phyloP scores from a whole-genome alignment of 2,113 vertebrate species.

The Bagarius yarrelli region DNA sequence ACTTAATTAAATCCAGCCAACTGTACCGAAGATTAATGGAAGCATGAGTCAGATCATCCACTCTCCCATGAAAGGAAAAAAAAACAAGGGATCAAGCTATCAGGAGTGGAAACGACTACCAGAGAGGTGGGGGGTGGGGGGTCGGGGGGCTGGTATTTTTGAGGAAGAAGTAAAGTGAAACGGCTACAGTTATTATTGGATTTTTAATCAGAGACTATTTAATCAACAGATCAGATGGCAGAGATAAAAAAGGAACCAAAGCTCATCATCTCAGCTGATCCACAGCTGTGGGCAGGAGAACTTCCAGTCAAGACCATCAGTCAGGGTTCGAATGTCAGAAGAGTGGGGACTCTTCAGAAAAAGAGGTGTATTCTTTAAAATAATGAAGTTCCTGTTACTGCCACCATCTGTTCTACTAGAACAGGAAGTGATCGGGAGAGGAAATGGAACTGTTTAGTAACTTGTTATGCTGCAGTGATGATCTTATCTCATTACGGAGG shows the following conservation, averaged over 20 bases:
- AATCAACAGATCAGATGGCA: not conserved
- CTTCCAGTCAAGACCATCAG: not conserved
- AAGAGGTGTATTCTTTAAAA: not conserved
- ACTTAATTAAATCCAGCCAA: conserved; percentile 45
- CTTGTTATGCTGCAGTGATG: too few species aligned
- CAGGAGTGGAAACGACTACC: not conserved
- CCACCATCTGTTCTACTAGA: not conserved
- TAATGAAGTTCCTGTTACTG: not conserved
- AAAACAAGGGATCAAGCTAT: not conserved
- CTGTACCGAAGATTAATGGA: conserved; percentile 34
- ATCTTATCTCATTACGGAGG: too few species aligned
- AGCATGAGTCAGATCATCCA: conserved; percentile 33
- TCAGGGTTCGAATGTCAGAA: not conserved
- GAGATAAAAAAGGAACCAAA: not conserved
- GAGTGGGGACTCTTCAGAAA: not conserved
- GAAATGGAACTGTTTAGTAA: too few species aligned
- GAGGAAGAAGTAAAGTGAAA: not conserved
- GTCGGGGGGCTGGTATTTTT: not conserved
- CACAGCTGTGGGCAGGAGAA: not conserved
- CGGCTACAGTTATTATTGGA: not conserved
- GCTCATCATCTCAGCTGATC: not conserved
- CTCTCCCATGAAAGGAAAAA: not conserved
- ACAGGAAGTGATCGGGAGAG: not conserved
- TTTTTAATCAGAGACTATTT: not conserved
- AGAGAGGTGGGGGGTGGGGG: not conserved